Evolutionary conservation across 2,888 invertebrate species (phyloP), one percentile per base, ranked within the genome.

Genomic region (Schizotus pectinicornis): DNA sequence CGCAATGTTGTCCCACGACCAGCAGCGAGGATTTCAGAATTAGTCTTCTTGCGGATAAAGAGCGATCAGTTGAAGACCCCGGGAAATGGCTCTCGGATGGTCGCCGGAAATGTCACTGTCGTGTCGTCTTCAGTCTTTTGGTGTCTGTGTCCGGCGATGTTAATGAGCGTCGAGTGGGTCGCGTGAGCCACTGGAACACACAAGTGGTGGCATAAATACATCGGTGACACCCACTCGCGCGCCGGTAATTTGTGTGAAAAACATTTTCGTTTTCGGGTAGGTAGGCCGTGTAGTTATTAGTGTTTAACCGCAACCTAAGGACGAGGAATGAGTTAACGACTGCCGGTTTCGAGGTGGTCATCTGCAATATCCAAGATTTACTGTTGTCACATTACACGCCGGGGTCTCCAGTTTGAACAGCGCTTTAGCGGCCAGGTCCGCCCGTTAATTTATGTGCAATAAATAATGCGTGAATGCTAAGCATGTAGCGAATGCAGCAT

Each of bases 341-440:
- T 59, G 39, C 46, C 41, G 58, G 55, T 56, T 56, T 57, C 61
- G 59, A 50, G 62, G 63, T 63, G 68, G 67, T 68, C 69, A 67
- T 66, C 66, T 64, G 65, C 67, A 66, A 65, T 69, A 65, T 68
- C 62, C 61, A 69, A 71, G 70, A 71, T 71, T 71, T 71, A 71
- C 64, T 63, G 71, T 70, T 71, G 71, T 71, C 71, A 70, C 67
- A 70, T 71, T 71, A 71, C 69, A 65, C 69, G 61, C 58, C 63
- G 61, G 71, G 71, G 59, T 59, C 61, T 58, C 62, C 56, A 55
- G 64, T 62, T 62, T 56, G 59, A 59, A 59, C 62, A 60, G 62
- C 59, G 61, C 64, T 64, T 64, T 49, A 62, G 59, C 58, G 45
- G 56, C 56, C 56, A 61, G 57, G 61, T 59, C 61, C 61, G 61